These are phyloP conservation scores for Rhinichthys osculus DNA, from an alignment of 2,797 vertebrate genomes.

Conservation along the genomic window DNA sequence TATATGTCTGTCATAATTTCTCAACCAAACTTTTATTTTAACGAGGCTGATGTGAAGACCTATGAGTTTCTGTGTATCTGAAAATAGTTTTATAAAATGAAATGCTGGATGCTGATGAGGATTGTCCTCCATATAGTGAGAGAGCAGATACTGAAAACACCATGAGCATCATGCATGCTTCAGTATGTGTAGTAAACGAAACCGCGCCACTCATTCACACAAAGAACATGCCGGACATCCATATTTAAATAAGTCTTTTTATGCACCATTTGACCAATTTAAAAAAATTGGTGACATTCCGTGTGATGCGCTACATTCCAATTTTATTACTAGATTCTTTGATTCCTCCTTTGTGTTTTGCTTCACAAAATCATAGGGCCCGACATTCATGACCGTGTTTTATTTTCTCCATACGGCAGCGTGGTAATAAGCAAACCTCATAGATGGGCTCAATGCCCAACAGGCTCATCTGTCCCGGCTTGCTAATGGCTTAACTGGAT, in stretches of 20 bases:
- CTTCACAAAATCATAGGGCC: not conserved
- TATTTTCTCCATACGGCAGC: slow-evolving; percentile 59
- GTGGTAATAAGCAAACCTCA: slow-evolving; percentile 51
- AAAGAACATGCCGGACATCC: not conserved
- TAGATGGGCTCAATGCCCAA: slow-evolving; percentile 47
- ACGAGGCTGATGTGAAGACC: not conserved
- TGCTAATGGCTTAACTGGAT: slow-evolving; percentile 65
- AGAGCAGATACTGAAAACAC: not conserved
- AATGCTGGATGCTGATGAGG: not conserved
- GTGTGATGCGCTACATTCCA: not conserved
- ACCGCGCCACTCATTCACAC: not conserved
- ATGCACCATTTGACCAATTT: not conserved
- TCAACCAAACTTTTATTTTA: not conserved
- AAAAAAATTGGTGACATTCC: not conserved
- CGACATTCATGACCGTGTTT: slow-evolving; percentile 6
- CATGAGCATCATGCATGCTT: not conserved
- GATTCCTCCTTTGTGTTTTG: not conserved
- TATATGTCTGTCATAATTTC: not conserved
- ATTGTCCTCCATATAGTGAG: not conserved
- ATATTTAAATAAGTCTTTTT: not conserved
- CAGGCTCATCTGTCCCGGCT: slow-evolving; percentile 59
- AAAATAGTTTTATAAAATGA: not conserved
- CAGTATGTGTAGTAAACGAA: not conserved
- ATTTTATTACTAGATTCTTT: not conserved
- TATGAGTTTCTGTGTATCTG: not conserved